A percentile compares a stretch with the other conserved stretches of the same genome.
phyloP scores from a whole-genome alignment of 2,113 vertebrate genomes.

The Xenopus borealis region DNA sequence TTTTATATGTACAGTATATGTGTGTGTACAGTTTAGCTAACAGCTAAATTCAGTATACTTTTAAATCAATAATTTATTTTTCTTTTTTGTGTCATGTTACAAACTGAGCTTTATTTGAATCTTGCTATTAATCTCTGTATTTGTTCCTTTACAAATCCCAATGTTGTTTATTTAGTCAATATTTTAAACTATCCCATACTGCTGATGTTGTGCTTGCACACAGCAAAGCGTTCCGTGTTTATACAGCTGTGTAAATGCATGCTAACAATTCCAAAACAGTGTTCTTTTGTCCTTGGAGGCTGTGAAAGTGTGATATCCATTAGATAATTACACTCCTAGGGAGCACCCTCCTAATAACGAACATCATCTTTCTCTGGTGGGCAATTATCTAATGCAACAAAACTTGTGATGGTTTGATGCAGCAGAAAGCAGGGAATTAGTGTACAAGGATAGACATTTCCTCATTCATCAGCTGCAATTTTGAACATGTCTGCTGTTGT shows the following conservation, averaged over 20 bases:
- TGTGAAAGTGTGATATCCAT: conserved; percentile 25
- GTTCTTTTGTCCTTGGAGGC: conserved; percentile 37
- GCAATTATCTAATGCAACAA: conserved; percentile 41
- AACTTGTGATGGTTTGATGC: conserved; percentile 40
- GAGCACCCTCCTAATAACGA: conserved; percentile 39
- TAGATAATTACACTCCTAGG: conserved; percentile 43
- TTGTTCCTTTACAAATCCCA: conserved; percentile 31
- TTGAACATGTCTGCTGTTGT: not conserved
- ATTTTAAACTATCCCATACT: not conserved
- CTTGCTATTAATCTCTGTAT: conserved; percentile 8
- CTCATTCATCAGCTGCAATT: conserved; percentile 5
- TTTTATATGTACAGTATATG: too few species aligned
- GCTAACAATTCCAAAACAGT: conserved; percentile 33
- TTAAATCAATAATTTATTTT: too few species aligned
- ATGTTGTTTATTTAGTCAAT: not conserved
- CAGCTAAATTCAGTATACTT: too few species aligned
- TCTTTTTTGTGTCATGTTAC: not conserved
- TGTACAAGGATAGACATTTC: conserved; percentile 6
- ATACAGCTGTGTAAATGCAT: conserved; percentile 30
- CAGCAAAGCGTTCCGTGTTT: conserved; percentile 16
- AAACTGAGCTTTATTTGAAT: not conserved
- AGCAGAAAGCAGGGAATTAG: conserved; percentile 22
- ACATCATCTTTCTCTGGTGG: conserved; percentile 40
- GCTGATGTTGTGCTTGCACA: conserved; percentile 24
- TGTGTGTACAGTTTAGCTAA: too few species aligned